Conservation (phyloP, 1,140 invertebrate genomes). For the Diploscapter pachys region DNA sequence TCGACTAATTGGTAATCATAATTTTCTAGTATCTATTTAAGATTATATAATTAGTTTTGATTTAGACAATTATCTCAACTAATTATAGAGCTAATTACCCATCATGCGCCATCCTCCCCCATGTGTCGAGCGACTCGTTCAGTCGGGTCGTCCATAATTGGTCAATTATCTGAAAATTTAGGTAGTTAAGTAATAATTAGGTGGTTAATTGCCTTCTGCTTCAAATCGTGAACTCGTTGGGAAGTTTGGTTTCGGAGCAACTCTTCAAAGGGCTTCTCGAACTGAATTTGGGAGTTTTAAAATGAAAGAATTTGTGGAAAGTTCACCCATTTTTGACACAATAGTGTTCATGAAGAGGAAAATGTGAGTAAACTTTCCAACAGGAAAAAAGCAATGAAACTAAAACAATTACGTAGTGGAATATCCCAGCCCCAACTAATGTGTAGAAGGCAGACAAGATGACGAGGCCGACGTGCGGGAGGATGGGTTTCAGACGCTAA, state of each 20-base stretch:
- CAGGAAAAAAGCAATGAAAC: no score
- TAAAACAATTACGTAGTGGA: slow-evolving; percentile 46
- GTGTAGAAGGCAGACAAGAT: slow-evolving; percentile 54
- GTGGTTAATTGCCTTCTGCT: slow-evolving; percentile 44
- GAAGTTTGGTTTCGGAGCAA: slow-evolving; percentile 49
- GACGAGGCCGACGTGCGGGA: slow-evolving; percentile 55
- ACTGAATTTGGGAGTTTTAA: slow-evolving; percentile 13
- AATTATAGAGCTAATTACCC: slow-evolving; percentile 9
- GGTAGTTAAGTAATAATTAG: not conserved
- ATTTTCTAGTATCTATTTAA: no score
- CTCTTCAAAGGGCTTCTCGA: slow-evolving; percentile 39
- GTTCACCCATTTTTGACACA: not conserved
- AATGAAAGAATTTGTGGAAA: not conserved
- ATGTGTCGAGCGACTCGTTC: slow-evolving; percentile 18
- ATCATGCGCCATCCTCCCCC: slow-evolving; percentile 25
- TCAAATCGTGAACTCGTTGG: slow-evolving; percentile 43
- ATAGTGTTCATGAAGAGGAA: not conserved
- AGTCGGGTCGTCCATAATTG: slow-evolving; percentile 39
- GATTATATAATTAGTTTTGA: not conserved
- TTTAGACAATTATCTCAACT: not conserved
- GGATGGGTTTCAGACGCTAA: not conserved
- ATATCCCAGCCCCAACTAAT: slow-evolving; percentile 52
- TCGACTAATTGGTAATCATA: no score
- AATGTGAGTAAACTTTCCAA: slow-evolving; percentile 11
- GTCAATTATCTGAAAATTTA: slow-evolving; percentile 35